Evolutionary conservation across 1,140 invertebrate species (phyloP).

Genomic region (Drosophila nasuta): DNA sequence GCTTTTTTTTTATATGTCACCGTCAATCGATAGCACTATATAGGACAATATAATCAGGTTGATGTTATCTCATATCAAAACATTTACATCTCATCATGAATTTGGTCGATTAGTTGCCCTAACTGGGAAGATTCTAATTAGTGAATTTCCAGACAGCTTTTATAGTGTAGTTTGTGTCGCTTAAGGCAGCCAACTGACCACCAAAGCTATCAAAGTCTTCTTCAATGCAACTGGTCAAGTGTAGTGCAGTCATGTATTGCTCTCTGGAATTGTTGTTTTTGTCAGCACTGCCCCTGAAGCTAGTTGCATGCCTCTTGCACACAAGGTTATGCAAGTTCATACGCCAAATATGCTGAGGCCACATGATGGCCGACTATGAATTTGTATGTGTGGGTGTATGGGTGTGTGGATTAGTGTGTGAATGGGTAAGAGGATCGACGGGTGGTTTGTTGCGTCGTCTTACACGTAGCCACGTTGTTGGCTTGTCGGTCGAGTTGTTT

Average conservation of each 20-base stretch:
- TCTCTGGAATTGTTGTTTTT: conserved; percentile 33
- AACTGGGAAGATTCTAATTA: conserved; percentile 22
- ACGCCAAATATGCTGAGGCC: conserved; percentile 61
- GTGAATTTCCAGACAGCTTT: conserved; percentile 7
- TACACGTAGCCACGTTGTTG: conserved; percentile 62
- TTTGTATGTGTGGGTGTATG: neutral
- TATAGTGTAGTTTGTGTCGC: neutral
- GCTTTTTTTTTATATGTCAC: no score
- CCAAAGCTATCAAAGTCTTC: conserved; percentile 3
- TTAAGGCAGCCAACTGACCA: conserved; percentile 4
- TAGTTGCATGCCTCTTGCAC: conserved; percentile 64
- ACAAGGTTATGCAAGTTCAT: conserved; percentile 70
- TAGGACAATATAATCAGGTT: neutral
- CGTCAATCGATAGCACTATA: neutral
- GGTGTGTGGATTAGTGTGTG: conserved; percentile 1
- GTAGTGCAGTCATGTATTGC: conserved; percentile 1
- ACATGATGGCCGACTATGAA: conserved; percentile 36
- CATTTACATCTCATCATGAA: conserved; percentile 6
- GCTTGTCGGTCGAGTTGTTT: conserved; percentile 73
- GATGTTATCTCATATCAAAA: neutral
- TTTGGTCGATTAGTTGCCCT: neutral
- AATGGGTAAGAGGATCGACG: conserved; percentile 7
- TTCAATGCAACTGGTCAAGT: neutral
- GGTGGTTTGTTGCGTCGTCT: conserved; percentile 61
- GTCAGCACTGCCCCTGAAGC: conserved; percentile 41